These are phyloP conservation scores for Melanchra persicariae DNA, from an alignment of 2,888 invertebrate genomes.

Conservation along the genomic window DNA sequence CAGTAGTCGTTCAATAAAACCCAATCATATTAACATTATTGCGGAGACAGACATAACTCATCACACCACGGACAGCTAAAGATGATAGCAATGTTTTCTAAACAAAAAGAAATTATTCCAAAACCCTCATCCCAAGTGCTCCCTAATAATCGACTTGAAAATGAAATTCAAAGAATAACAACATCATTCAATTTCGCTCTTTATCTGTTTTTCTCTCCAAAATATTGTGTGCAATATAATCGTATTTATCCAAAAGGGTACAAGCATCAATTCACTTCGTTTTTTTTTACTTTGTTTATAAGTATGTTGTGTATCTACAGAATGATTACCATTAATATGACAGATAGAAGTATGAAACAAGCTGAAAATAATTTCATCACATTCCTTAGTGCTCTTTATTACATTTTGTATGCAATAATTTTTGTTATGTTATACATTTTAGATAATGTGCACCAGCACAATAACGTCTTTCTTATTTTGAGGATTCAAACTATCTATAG, in stretches of 20 bases:
- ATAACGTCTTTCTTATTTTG: constrained; percentile 38
- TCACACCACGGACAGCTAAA: no score
- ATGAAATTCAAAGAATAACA: neutral
- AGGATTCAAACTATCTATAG: constrained; percentile 47
- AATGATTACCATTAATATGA: neutral
- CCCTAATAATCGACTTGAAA: neutral
- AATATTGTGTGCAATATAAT: constrained; percentile 2
- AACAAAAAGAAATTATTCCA: no score
- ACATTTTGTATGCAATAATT: neutral
- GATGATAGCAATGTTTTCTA: no score
- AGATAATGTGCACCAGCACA: constrained; percentile 9
- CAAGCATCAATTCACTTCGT: neutral
- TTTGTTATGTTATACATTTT: constrained; percentile 12
- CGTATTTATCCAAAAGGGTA: constrained; percentile 16
- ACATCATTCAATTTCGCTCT: neutral
- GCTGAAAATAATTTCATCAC: neutral
- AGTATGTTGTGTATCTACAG: neutral
- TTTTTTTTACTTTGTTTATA: neutral
- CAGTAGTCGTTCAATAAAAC: no score
- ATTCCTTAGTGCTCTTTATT: neutral
- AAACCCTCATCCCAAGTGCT: no score
- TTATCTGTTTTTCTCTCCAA: constrained; percentile 13
- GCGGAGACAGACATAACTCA: no score
- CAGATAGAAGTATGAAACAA: neutral
- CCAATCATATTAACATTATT: no score